phyloP scores from a whole-genome alignment of 2,888 invertebrate genomes.

The Lochmaea crataegi region DNA sequence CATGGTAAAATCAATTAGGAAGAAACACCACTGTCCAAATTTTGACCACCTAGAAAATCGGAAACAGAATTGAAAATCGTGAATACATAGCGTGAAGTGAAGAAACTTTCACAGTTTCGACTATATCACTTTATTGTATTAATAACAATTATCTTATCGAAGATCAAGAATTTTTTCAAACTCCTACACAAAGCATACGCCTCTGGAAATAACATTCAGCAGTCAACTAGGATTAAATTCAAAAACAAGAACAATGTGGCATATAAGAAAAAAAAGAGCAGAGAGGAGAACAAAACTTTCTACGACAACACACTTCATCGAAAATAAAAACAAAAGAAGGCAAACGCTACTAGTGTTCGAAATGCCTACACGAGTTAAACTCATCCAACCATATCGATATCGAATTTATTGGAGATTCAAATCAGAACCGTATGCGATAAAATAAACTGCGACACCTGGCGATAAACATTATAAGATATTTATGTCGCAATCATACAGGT shows the following conservation, averaged over 20 bases:
- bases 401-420: constrained; percentile 7
- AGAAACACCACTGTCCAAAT: too few relatives aligned
- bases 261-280: neutral
- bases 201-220: neutral
- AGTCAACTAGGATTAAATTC: neutral
- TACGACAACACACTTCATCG: constrained; percentile 3
- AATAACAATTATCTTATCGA: neutral
- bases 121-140: neutral
- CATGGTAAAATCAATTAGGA: too few relatives aligned
- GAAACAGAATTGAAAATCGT: too few relatives aligned
- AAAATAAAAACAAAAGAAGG: constrained; percentile 9
- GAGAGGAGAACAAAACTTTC: constrained; percentile 19
- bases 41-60: too few relatives aligned
- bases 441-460: neutral
- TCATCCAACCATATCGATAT: constrained; percentile 26
- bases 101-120: neutral
- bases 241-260: neutral
- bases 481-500: neutral
- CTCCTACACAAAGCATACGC: neutral
- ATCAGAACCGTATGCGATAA: constrained; percentile 1
- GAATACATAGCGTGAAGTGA: too few relatives aligned
- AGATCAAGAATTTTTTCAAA: neutral
- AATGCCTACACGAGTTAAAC: constrained; percentile 13
- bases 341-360: neutral
- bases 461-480: neutral